Evolutionary conservation across 2,797 vertebrate genomes (phyloP).

Genomic region (Microctenopoma lineatum): DNA sequence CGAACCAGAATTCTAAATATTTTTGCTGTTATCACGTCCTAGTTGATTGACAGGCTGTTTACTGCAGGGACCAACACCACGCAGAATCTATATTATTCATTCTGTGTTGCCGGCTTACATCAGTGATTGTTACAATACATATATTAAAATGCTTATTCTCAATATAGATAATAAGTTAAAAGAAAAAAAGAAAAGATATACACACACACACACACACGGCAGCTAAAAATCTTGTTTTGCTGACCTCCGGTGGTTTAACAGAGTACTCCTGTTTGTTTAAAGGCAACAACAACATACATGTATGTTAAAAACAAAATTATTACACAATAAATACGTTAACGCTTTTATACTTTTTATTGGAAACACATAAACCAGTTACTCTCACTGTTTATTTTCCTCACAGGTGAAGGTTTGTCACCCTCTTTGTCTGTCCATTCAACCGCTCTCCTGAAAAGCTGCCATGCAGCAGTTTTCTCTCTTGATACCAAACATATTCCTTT

Average conservation of each 20-base stretch:
- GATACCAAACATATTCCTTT: slow-evolving; percentile 39
- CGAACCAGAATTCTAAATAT: background rate
- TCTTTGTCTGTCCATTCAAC: background rate
- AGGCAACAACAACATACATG: too few species aligned
- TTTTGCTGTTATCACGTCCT: background rate
- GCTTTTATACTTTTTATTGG: background rate
- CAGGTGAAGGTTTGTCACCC: background rate
- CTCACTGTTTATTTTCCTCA: background rate
- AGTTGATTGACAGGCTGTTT: too few species aligned
- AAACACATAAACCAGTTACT: background rate
- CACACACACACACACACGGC: background rate
- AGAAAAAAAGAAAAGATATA: too few species aligned
- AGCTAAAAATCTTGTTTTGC: background rate
- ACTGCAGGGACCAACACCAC: background rate
- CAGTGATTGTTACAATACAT: background rate
- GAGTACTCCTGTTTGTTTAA: background rate
- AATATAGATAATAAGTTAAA: background rate
- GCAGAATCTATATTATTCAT: too few species aligned
- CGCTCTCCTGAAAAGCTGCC: slow-evolving; percentile 26
- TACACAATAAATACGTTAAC: background rate
- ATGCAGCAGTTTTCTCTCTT: slow-evolving; percentile 45
- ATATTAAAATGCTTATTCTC: background rate
- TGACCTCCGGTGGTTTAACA: background rate
- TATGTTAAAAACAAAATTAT: background rate
- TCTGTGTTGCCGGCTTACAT: background rate